Conservation (phyloP, 23 tunicate genomes). For the Diplosoma virens region DNA sequence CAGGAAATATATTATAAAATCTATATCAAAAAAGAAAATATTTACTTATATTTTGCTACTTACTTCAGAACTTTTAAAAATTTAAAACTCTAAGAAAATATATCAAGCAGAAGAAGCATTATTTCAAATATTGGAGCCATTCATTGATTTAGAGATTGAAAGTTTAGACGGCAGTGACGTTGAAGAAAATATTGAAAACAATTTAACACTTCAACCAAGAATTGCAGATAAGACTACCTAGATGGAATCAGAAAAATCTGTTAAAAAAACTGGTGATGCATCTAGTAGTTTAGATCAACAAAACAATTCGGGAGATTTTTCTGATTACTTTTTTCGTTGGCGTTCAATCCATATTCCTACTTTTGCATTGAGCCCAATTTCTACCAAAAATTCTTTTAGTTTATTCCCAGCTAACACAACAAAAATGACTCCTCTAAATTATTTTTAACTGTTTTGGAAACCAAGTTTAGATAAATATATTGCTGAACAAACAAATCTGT, state of each 20-base stretch:
- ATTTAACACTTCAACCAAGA: neutral
- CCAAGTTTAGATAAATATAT: neutral
- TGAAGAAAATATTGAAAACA: neutral
- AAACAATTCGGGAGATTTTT: neutral
- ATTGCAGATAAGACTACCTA: neutral
- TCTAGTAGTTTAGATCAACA: neutral
- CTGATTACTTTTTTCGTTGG: neutral
- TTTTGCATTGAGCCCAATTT: neutral
- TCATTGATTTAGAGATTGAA: neutral
- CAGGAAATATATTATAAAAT: too few species aligned
- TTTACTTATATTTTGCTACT: too few species aligned
- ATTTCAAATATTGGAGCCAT: neutral
- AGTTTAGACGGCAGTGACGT: neutral
- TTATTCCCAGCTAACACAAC: neutral
- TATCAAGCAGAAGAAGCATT: too few species aligned
- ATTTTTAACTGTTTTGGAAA: slow-evolving; percentile 3
- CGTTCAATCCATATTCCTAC: neutral
- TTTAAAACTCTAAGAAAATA: too few species aligned
- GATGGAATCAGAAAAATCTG: neutral
- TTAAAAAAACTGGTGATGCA: neutral
- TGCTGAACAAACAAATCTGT: neutral
- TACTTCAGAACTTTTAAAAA: too few species aligned
- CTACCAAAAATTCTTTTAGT: neutral
- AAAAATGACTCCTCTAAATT: slow-evolving; percentile 1
- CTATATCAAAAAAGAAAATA: too few species aligned